Base-by-base conservation (phyloP, 2,113 vertebrate species). In the Galemys pyrenaicus region DNA sequence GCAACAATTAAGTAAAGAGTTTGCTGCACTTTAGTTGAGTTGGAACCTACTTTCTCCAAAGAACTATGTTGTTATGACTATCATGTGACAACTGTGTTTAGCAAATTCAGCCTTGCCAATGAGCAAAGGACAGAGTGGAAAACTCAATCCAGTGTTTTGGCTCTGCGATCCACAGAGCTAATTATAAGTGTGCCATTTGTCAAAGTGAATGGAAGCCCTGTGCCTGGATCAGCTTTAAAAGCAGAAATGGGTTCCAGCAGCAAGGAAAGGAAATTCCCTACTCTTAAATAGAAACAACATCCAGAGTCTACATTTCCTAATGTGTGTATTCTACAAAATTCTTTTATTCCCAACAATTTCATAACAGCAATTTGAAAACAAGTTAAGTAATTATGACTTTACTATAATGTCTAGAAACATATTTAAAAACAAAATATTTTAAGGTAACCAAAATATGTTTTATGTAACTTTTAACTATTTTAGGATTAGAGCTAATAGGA, bases 161-260 rank as follows among this genome's bases (percentile, higher is more conserved):
- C 70, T 78, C 88, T 94, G 73, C 44, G 56, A 65, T n/a, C 46
- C 68, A 73, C 44, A 92, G 19, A 94, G 82, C 82, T 97, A 95
- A 80, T 94, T 94, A 83, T n/a, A 94, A 95, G 86, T 37, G 51
- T 5, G 39, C 26, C 26, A 49, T 95, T 86, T 91, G 74, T 92
- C 95, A 83, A 94, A 91, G 88, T 91, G 65, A 73, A 15, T 6
- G 15, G 51, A 56, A 95, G 82, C 37, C 37, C 37, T 92, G 56
- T n/a, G 20, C 91, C 58, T 81, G 46, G 62, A 39, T 95, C 51
- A 51, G 70, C 92, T 68, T 64, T 65, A 92, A 90, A 92, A 88
- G 41, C 15, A 92, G 56, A 96, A 91, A 79, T 54, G 13, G 82
- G 78, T 32, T 84, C 32, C 35, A 77, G 32, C 1, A 87, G 15